Evolutionary conservation across 2,888 invertebrate species (phyloP).

Genomic region (Ormyrus nitidulus): DNA sequence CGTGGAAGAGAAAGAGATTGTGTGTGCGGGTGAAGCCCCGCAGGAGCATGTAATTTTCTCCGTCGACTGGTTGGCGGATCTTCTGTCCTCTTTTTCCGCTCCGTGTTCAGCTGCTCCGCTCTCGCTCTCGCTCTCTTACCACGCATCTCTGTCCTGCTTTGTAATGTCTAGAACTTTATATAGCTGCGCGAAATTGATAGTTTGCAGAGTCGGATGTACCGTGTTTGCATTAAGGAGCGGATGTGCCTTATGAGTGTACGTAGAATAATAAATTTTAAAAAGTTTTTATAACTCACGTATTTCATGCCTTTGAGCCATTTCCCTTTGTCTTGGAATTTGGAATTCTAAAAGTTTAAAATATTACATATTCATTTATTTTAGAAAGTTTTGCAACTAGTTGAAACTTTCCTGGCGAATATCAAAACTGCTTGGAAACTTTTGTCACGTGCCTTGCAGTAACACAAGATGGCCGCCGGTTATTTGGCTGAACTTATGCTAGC

Average conservation of each 20-base stretch:
- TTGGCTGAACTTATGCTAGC: no score
- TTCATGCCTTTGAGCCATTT: no score
- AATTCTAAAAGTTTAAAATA: no score
- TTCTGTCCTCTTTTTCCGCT: slow-evolving; percentile 25
- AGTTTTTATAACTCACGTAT: background rate
- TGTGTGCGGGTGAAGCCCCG: slow-evolving; percentile 33
- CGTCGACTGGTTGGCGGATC: slow-evolving; percentile 28
- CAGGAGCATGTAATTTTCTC: slow-evolving; percentile 36
- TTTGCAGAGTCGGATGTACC: slow-evolving; percentile 14
- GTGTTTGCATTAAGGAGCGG: background rate
- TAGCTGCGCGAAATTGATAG: slow-evolving; percentile 35
- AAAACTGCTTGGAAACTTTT: background rate
- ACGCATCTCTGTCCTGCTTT: background rate
- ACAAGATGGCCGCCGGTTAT: slow-evolving; percentile 34
- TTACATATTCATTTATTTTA: no score
- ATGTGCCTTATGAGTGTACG: slow-evolving; percentile 3
- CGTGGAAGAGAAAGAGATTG: slow-evolving; percentile 1
- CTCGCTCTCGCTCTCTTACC: background rate
- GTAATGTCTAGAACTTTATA: slow-evolving; percentile 14
- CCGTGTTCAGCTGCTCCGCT: slow-evolving; percentile 2
- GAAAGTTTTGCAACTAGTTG: no score
- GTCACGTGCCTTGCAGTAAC: background rate
- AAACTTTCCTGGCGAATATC: no score
- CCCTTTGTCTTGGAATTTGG: no score
- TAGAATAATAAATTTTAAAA: background rate